Conservation (phyloP, 2,113 vertebrate species). For the Melanerpes formicivorus region DNA sequence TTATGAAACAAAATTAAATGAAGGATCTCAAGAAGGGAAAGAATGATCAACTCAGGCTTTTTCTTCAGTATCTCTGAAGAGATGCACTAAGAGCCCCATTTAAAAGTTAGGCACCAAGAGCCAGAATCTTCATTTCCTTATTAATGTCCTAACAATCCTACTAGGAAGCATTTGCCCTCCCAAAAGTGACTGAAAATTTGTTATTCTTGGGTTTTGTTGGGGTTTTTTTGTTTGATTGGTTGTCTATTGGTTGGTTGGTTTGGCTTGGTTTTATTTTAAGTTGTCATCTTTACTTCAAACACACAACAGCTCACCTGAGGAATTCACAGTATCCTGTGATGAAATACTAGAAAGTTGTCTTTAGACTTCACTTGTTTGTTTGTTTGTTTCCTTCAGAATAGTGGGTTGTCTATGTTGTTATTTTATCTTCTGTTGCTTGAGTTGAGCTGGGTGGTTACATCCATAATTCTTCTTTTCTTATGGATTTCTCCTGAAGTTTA, state of each 20-base stretch:
- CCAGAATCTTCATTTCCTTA: background rate
- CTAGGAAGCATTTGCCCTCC: background rate
- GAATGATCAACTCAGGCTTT: background rate
- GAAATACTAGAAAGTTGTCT: background rate
- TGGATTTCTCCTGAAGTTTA: background rate
- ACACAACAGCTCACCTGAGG: background rate
- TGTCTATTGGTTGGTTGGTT: too few species aligned
- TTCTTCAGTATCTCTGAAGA: background rate
- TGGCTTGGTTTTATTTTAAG: accelerated
- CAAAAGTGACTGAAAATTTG: background rate
- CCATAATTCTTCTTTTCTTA: background rate
- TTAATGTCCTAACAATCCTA: background rate
- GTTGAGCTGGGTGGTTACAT: background rate
- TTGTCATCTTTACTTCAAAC: background rate
- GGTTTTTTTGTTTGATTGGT: too few species aligned
- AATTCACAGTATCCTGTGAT: background rate
- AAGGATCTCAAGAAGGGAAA: background rate
- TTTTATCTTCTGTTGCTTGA: background rate
- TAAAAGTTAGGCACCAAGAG: background rate
- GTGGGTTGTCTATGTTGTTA: background rate
- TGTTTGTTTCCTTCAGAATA: background rate
- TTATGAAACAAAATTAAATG: background rate
- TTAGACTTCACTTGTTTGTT: background rate
- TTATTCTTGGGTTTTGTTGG: too few species aligned
- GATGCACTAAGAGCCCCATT: background rate